phyloP scores from a whole-genome alignment of 1,140 invertebrate species.

The Sycophaga agraensis region DNA sequence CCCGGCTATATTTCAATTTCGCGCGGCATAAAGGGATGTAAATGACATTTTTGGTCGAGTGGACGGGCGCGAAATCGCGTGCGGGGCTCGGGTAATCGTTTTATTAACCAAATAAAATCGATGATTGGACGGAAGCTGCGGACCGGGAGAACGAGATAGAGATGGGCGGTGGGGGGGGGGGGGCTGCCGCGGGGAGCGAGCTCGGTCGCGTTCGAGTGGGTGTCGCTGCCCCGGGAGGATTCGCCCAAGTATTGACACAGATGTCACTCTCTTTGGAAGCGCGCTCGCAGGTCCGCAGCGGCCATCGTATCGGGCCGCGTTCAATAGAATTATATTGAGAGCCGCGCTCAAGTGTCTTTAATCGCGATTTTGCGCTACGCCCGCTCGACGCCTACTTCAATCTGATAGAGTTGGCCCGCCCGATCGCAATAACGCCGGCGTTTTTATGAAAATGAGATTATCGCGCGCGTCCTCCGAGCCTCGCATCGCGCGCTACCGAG shows the following conservation, averaged over 20 bases:
- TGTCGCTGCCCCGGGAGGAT: constrained; percentile 41
- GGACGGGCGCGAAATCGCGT: constrained; percentile 23
- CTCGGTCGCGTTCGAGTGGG: too few species aligned
- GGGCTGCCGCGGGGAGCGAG: too few species aligned
- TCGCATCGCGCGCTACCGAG: too few species aligned
- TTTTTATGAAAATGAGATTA: too few species aligned
- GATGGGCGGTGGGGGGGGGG: too few species aligned
- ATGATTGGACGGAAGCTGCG: constrained; percentile 53
- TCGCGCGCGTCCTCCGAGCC: too few species aligned
- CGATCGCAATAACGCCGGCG: too few species aligned
- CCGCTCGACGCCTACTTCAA: too few species aligned
- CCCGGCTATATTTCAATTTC: constrained; percentile 58
- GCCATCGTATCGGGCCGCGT: constrained; percentile 29
- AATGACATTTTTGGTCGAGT: constrained; percentile 58
- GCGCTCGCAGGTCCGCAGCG: constrained; percentile 7
- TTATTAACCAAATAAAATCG: constrained; percentile 59
- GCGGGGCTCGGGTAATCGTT: constrained; percentile 51
- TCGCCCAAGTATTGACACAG: constrained; percentile 54
- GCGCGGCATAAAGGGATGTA: constrained; percentile 57
- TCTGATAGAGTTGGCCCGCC: too few species aligned
- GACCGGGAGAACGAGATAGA: constrained; percentile 47
- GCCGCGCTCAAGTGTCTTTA: background rate
- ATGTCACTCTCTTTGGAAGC: constrained; percentile 40
- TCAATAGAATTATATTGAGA: too few species aligned
- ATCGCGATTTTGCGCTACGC: background rate